phyloP scores from a whole-genome alignment of 2,888 invertebrate species.

The Andricus curvator region DNA sequence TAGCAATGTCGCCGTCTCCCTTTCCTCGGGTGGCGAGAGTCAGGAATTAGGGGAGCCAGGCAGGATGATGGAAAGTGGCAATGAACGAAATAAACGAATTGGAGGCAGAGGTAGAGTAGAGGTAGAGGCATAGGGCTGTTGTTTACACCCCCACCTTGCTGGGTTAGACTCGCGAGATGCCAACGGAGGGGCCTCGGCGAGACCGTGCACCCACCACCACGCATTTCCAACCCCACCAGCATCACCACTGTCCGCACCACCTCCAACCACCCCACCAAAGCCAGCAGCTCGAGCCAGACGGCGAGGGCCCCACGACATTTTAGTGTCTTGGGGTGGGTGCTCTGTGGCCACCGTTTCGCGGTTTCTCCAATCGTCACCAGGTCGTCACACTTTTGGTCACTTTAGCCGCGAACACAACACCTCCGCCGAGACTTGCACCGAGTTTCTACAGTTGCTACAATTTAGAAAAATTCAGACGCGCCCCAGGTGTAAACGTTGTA shows the following conservation, averaged over 20 bases:
- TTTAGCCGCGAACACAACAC: not conserved
- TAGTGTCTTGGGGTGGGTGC: conserved; percentile 78
- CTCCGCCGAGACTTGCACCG: not conserved
- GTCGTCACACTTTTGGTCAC: not conserved
- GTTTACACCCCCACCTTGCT: conserved; percentile 77
- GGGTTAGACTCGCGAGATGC: conserved; percentile 72
- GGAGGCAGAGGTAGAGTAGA: conserved; percentile 45
- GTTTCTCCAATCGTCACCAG: conserved; percentile 37
- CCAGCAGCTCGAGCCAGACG: conserved; percentile 71
- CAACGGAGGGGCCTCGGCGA: conserved; percentile 75
- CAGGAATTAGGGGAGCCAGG: conserved; percentile 15
- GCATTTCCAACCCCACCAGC: conserved; percentile 79
- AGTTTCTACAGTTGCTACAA: not conserved
- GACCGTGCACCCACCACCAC: conserved; percentile 75
- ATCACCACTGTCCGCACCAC: conserved; percentile 78
- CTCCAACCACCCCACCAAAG: conserved; percentile 78
- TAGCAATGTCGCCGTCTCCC: conserved; percentile 45
- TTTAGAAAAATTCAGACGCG: not conserved
- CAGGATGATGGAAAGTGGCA: conserved; percentile 46
- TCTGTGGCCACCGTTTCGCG: conserved; percentile 68
- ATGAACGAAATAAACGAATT: conserved; percentile 48
- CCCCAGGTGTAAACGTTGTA: not conserved
- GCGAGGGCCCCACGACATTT: conserved; percentile 77
- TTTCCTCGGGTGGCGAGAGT: conserved; percentile 27
- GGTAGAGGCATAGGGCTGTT: conserved; percentile 65